Percentiles rank a stretch among this genome's conserved stretches.
phyloP scores from a whole-genome alignment of 2,888 invertebrate genomes.

The Laothoe populi region DNA sequence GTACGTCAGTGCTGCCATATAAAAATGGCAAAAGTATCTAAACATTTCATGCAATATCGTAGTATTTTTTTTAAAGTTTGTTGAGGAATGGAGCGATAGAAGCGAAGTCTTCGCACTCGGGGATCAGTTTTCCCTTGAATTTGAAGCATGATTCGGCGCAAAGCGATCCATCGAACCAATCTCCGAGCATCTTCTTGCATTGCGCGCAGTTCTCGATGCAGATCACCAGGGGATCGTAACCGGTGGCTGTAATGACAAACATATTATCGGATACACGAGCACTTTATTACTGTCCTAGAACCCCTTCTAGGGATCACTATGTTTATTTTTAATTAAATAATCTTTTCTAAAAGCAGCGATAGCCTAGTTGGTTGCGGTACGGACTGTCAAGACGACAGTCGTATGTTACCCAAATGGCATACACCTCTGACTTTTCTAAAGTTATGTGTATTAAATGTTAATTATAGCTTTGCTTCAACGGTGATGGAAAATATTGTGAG shows the following conservation, averaged over 20 bases:
- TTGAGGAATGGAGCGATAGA: conserved; percentile 92
- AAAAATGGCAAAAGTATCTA: background rate
- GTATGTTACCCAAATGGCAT: no score
- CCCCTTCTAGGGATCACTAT: no score
- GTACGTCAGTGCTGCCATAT: background rate
- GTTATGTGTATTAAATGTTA: no score
- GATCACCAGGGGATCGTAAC: conserved; percentile 86
- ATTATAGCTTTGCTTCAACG: no score
- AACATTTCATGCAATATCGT: conserved; percentile 6
- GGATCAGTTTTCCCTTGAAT: conserved; percentile 92
- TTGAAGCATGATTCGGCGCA: conserved; percentile 94
- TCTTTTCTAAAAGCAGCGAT: no score
- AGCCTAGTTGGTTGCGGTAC: no score
- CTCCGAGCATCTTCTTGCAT: conserved; percentile 94
- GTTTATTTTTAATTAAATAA: no score
- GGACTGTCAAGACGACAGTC: no score
- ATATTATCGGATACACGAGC: background rate
- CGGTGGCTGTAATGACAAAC: conserved; percentile 57
- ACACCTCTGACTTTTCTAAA: no score
- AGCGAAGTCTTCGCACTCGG: conserved; percentile 93
- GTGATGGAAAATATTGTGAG: no score
- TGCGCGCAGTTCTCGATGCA: conserved; percentile 95
- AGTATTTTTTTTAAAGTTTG: conserved; percentile 56
- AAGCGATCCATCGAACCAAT: conserved; percentile 93
- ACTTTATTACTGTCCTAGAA: background rate